Base-by-base conservation (phyloP, 2,888 invertebrate genomes). In the Azorinus chamasolen region DNA sequence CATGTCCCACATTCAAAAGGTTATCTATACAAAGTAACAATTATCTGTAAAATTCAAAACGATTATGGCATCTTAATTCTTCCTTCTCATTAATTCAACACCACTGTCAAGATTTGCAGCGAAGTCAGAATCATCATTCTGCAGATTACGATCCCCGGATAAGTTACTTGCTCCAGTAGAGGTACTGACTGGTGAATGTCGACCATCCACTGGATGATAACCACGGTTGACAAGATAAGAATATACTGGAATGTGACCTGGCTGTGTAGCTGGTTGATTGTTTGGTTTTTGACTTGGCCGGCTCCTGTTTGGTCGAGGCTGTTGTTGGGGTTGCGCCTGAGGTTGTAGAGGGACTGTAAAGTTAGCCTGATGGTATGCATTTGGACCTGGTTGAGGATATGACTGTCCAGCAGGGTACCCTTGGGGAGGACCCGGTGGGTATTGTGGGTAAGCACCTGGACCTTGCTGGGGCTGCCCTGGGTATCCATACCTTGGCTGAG, bases 161-260 rank as follows among this genome's bases (percentile, higher is more conserved):
- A 77, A 37, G 57, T 74, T 77, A 43, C 81, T 85, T 22, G 65
- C 87, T 41, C 73, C 82, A 32, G 81, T 83, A n/a, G 82, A 78
- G 18, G 59, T 71, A 55, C 69, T 83, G 3, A 64, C 72, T 8
- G 82, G 85, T 20, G 81, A 84, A 37, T 77, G 76, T 45, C 72
- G 76, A 14, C 79, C 83, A 62, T 85, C 88, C 41, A 84, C 39
- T 32, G 86, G 88, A 10, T 72, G 83, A 79, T 89, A 90, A 22
- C 90, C 90, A 24, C 90, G 69, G 53, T 85, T 88, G 14, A 90
- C 90, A 20, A 90, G 81, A 55, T 90, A 87, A 0, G 89, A 89
- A 77, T 88, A 90, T 6, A 88, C 79, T 12, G 88, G 90, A 20
- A 74, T 71, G 0, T 81, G 45, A 25, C 54, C 65, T 0, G 68